Percentiles rank a stretch among this genome's conserved stretches.
These are phyloP conservation scores for Chelonia mydas DNA, from an alignment of 2,797 vertebrate genomes.

Conservation along the genomic window DNA sequence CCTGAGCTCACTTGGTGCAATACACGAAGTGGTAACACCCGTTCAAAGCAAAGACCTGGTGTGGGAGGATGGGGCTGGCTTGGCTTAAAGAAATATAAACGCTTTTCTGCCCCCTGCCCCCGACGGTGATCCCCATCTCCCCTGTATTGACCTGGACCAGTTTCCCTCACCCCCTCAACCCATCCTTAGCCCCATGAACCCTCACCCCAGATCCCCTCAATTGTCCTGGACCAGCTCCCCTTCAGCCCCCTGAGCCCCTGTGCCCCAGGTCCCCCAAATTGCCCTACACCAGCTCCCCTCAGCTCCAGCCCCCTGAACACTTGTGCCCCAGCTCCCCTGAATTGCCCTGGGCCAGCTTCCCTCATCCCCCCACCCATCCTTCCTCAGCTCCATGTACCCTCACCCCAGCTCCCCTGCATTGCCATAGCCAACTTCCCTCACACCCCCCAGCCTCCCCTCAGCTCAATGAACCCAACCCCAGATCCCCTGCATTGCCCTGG, in stretches of 20 bases:
- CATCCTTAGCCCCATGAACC: neutral
- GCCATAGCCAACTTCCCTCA: too few species aligned
- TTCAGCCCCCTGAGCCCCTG: too few species aligned
- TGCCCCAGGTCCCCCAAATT: neutral
- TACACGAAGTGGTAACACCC: neutral
- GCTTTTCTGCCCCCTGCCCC: neutral
- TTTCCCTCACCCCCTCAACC: neutral
- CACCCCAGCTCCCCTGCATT: too few species aligned
- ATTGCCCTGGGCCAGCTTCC: neutral
- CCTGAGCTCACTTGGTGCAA: neutral
- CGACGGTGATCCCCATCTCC: too few species aligned
- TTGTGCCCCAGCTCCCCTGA: too few species aligned
- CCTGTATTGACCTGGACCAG: neutral
- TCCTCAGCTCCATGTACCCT: neutral
- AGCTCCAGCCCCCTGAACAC: neutral
- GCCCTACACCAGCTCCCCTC: neutral
- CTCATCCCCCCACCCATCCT: too few species aligned
- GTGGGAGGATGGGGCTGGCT: neutral
- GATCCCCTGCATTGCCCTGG: neutral
- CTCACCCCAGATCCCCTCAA: neutral
- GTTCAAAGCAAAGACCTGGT: neutral
- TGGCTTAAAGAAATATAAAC: neutral
- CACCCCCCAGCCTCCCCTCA: too few species aligned
- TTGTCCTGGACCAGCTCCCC: too few species aligned
- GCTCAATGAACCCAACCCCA: too few species aligned